phyloP scores from a whole-genome alignment of 1,140 invertebrate species.

The Drosophila truncata region DNA sequence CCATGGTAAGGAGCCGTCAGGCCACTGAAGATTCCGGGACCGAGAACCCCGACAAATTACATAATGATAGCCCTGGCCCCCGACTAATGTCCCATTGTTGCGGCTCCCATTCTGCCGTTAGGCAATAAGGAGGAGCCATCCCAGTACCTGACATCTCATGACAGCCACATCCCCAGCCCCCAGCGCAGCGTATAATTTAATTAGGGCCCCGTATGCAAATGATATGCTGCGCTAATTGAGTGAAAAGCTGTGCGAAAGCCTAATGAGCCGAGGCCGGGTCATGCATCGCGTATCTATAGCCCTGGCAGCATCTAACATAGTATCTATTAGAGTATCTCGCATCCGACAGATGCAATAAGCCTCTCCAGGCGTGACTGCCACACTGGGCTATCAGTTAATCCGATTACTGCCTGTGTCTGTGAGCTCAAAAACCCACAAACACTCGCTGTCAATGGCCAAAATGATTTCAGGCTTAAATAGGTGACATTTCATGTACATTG shows the following conservation, averaged over 20 bases:
- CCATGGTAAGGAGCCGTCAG: conserved; percentile 39
- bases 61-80: conserved; percentile 67
- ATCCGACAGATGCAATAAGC: conserved; percentile 29
- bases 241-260: conserved; percentile 59
- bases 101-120: conserved; percentile 36
- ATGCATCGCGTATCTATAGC: conserved; percentile 33
- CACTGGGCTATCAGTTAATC: conserved; percentile 48
- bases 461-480: background rate
- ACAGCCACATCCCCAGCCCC: conserved; percentile 5
- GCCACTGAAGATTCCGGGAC: conserved; percentile 29
- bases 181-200: conserved; percentile 55
- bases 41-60: conserved; percentile 67
- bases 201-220: conserved; percentile 71
- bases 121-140: conserved; percentile 4
- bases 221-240: conserved; percentile 74
- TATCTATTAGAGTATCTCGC: conserved; percentile 12
- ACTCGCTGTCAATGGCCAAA: conserved; percentile 27
- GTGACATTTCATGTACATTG: background rate
- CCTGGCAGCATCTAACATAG: conserved; percentile 18
- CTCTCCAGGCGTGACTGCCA: conserved; percentile 27
- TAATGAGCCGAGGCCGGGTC: conserved; percentile 41
- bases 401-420: conserved; percentile 34
- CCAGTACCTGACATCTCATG: conserved; percentile 11
- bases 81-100: conserved; percentile 44
- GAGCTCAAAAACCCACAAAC: conserved; percentile 26